phyloP scores from a whole-genome alignment of 2,888 invertebrate species.

The Mesorhabditis belari region DNA sequence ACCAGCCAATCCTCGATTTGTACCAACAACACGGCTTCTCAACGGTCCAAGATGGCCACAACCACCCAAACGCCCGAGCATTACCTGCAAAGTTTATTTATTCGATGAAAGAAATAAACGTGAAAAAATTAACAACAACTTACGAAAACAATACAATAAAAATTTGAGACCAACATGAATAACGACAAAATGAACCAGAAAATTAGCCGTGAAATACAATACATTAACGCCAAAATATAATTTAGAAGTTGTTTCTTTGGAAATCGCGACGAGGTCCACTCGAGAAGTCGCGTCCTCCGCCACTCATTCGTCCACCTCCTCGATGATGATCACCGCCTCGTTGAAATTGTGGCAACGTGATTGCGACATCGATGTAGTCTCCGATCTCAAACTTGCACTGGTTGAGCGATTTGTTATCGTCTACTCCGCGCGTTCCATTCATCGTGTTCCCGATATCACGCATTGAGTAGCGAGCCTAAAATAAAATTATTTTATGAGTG shows the following conservation, averaged over 20 bases:
- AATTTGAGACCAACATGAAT: too few species aligned
- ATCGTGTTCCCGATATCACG: slow-evolving; percentile 89
- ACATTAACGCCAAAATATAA: too few species aligned
- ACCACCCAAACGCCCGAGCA: too few species aligned
- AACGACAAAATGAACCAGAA: too few species aligned
- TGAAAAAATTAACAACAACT: too few species aligned
- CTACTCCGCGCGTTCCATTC: slow-evolving; percentile 82
- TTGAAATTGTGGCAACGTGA: slow-evolving; percentile 57
- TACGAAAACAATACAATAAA: too few species aligned
- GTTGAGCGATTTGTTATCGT: slow-evolving; percentile 82
- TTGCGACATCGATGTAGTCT: slow-evolving; percentile 93
- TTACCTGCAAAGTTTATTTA: too few species aligned
- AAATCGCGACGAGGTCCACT: not conserved
- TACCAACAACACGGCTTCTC: not conserved
- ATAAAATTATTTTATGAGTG: not conserved
- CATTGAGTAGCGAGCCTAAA: slow-evolving; percentile 71
- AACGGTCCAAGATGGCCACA: too few species aligned
- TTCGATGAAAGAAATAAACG: too few species aligned
- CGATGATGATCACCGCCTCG: slow-evolving; percentile 3
- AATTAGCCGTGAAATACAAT: too few species aligned
- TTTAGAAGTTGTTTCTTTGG: not conserved
- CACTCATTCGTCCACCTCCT: not conserved
- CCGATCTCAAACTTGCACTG: slow-evolving; percentile 78
- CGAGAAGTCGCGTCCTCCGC: not conserved
- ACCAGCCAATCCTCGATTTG: not conserved